Evolutionary conservation across 2,113 vertebrate species (phyloP).

Genomic region (Pristiophorus japonicus): DNA sequence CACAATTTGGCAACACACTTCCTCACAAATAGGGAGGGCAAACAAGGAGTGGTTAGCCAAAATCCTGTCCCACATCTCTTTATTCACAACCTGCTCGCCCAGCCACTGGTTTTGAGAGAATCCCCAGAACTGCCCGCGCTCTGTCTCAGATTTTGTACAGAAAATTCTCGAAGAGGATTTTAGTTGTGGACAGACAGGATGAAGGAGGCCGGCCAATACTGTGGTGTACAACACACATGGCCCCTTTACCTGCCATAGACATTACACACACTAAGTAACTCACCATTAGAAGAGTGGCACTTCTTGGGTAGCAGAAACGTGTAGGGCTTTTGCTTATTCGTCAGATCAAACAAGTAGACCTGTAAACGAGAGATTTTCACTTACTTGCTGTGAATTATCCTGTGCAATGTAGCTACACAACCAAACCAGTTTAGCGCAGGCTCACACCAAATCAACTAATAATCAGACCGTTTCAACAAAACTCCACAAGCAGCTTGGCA

Average conservation of each 20-base stretch:
- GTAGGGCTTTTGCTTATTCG: conserved; percentile 88
- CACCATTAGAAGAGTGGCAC: conserved; percentile 77
- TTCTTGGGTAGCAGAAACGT: conserved; percentile 88
- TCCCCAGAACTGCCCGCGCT: not conserved
- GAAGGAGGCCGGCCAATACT: not conserved
- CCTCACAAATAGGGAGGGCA: not conserved
- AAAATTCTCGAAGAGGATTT: not conserved
- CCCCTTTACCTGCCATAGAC: not conserved
- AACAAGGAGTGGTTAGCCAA: not conserved
- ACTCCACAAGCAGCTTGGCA: not conserved
- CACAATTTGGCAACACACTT: not conserved
- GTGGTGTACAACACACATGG: not conserved
- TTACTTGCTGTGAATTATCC: not conserved
- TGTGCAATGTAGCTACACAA: not conserved
- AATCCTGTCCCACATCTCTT: not conserved
- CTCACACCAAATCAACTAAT: not conserved
- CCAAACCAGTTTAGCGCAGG: no score
- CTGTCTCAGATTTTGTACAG: not conserved
- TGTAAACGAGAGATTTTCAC: conserved; percentile 46
- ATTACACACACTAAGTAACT: conserved; percentile 40
- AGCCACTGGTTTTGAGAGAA: not conserved
- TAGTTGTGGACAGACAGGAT: not conserved
- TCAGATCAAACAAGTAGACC: conserved; percentile 97
- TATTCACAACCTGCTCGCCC: not conserved
- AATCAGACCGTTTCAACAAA: not conserved